Percentiles rank a stretch among this genome's conserved stretches.
Evolutionary conservation across 2,888 invertebrate species (phyloP).

Genomic region (Hedychridium roseum): DNA sequence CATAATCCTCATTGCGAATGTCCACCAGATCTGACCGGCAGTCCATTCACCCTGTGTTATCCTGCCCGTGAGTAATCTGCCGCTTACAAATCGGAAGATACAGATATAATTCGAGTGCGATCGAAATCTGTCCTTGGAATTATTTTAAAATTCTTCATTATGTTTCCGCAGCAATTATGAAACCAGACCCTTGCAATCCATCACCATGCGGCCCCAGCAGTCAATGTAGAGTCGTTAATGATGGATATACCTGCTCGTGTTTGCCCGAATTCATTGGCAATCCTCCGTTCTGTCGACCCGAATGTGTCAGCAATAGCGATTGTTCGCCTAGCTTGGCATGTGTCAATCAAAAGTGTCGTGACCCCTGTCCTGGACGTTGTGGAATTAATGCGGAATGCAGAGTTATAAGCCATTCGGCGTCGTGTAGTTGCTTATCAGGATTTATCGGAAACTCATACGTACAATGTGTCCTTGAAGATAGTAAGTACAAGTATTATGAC

Average conservation of each 20-base stretch:
- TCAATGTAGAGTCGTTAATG: constrained; percentile 72
- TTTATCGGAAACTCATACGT: constrained; percentile 67
- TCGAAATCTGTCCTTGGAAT: not conserved
- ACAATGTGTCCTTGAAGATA: constrained; percentile 40
- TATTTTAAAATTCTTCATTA: not conserved
- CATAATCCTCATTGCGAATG: constrained; percentile 67
- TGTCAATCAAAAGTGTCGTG: constrained; percentile 77
- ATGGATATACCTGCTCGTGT: constrained; percentile 71
- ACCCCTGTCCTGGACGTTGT: constrained; percentile 82
- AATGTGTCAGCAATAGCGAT: constrained; percentile 78
- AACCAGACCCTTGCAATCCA: constrained; percentile 57
- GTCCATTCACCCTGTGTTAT: constrained; percentile 65
- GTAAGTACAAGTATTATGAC: constrained; percentile 32
- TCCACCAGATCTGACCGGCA: constrained; percentile 70
- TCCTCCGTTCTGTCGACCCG: constrained; percentile 79
- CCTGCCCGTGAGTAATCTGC: constrained; percentile 28
- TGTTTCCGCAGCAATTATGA: no score
- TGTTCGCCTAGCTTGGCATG: constrained; percentile 79
- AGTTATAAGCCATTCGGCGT: constrained; percentile 79
- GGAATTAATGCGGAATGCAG: constrained; percentile 77
- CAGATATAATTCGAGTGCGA: not conserved
- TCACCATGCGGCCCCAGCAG: constrained; percentile 67
- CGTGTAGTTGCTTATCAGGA: constrained; percentile 71
- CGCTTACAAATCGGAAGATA: not conserved
- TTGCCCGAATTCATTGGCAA: constrained; percentile 75